Conservation (phyloP, 2,113 vertebrate species). For the Dipodomys merriami region DNA sequence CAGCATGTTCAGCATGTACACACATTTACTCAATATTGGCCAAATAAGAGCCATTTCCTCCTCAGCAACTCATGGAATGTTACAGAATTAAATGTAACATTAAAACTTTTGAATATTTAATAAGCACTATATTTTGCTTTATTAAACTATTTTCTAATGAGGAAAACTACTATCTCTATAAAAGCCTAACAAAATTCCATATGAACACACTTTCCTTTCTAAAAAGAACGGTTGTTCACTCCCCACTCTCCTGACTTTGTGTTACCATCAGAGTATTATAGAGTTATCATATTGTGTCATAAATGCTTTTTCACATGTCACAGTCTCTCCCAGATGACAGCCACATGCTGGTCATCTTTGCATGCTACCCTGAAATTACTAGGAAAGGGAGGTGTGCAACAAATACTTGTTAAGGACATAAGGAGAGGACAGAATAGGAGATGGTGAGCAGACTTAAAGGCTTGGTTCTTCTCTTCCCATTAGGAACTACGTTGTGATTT, state of each 20-base stretch:
- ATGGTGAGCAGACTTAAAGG: neutral
- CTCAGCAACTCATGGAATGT: neutral
- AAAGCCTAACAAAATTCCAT: conserved; percentile 1
- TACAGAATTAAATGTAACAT: conserved; percentile 26
- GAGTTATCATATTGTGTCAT: neutral
- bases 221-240: neutral
- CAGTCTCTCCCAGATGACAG: neutral
- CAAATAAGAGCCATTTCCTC: neutral
- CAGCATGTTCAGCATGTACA: neutral
- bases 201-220: neutral
- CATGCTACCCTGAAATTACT: neutral
- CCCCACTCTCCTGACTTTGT: neutral
- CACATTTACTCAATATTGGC: neutral
- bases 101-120: conserved; percentile 22
- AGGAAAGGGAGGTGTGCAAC: neutral
- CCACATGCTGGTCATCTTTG: rapidly evolving
- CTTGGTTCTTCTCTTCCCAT: neutral
- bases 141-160: conserved; percentile 21
- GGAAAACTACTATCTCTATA: neutral
- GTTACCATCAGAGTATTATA: neutral
- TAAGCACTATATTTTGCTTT: conserved; percentile 5
- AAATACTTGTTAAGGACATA: neutral
- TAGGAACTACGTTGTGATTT: neutral
- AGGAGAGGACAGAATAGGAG: neutral
- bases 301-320: neutral